Evolutionary conservation across 2,113 vertebrate species (phyloP), one percentile per base, ranked within the genome.

Genomic region (Sinocyclocheilus rhinocerous): DNA sequence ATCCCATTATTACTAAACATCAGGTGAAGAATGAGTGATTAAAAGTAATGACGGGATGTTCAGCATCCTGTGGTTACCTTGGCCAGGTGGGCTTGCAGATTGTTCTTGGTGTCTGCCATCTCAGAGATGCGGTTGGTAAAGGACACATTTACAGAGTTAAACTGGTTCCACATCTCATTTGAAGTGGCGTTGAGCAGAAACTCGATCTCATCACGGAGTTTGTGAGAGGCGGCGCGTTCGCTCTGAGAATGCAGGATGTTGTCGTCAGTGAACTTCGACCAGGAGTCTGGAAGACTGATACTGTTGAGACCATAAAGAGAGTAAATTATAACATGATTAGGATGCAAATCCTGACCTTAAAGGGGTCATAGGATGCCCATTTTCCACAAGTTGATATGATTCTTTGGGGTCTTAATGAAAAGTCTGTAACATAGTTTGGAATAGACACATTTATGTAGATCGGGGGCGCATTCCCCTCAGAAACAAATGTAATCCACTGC

Each of bases 121-220:
- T 99, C 97, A 0, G 97, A 94, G 5, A 98, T 93, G 86, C 97
- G 96, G 86, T 93, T 94, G 87, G 95, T 96, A 90, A 99, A 97
- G 81, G 96, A 93, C 0, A 97, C 61, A 1, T 99, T 99, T 86
- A 95, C 96, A 0, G 39, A 81, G 90, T 95, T 97, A 94, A 99
- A 99, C 87, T 98, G 96, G 91, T 89, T 95, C 97, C 97, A 96
- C 97, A 97, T 98, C 89, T 99, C 96, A 0, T 95, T 96, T 86
- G 97, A 96, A 0, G 95, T 96, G 90, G 93, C 88, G 75, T 93
- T 94, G 18, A 99, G 91, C 36, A 98, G 90, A 81, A 95, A 93
- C 84, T 97, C 95, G 0, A 96, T 95, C 89, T 95, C 95, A 0
- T 97, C 95, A 3, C 96, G 93, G 69, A 98, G 94, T 89, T 96